Evolutionary conservation across 2,113 vertebrate species (phyloP).

Genomic region (Lonchura striata): DNA sequence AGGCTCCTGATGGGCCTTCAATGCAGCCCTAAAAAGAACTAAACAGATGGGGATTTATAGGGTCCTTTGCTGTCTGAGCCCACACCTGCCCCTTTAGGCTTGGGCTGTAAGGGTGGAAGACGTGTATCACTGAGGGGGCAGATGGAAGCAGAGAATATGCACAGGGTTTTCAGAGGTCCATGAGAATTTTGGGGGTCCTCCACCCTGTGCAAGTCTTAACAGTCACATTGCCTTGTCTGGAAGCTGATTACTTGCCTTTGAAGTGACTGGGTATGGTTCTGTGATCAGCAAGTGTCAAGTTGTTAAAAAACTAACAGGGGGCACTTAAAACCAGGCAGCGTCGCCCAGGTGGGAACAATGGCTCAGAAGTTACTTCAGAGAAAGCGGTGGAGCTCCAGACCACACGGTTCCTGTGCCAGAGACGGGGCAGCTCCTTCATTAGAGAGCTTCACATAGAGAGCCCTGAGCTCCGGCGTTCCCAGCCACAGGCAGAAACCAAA

Average conservation of each 20-base stretch:
- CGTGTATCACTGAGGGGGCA: neutral
- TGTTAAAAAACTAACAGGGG: slow-evolving; percentile 62
- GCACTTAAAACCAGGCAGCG: slow-evolving; percentile 38
- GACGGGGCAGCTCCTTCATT: neutral
- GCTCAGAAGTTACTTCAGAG: slow-evolving; percentile 67
- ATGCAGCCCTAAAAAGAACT: neutral
- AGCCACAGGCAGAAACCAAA: slow-evolving; percentile 36
- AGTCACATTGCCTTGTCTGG: slow-evolving; percentile 56
- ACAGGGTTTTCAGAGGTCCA: neutral
- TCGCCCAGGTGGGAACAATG: slow-evolving; percentile 51
- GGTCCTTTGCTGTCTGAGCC: neutral
- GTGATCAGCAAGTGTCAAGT: slow-evolving; percentile 57
- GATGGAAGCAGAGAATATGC: neutral
- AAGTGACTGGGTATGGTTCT: slow-evolving; percentile 26
- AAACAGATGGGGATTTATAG: neutral
- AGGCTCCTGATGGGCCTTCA: neutral
- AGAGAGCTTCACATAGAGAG: neutral
- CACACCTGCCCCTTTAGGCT: neutral
- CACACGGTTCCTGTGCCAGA: neutral
- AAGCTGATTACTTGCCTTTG: slow-evolving; percentile 59
- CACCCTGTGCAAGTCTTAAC: slow-evolving; percentile 30
- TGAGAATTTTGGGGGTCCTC: neutral
- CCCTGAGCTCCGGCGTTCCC: neutral
- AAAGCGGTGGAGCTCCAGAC: slow-evolving; percentile 33
- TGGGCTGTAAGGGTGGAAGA: neutral